A percentile compares a stretch with the other conserved stretches of the same genome.
These are phyloP conservation scores for Temnothorax rugatulus DNA, from an alignment of 2,888 invertebrate genomes.

Conservation along the genomic window DNA sequence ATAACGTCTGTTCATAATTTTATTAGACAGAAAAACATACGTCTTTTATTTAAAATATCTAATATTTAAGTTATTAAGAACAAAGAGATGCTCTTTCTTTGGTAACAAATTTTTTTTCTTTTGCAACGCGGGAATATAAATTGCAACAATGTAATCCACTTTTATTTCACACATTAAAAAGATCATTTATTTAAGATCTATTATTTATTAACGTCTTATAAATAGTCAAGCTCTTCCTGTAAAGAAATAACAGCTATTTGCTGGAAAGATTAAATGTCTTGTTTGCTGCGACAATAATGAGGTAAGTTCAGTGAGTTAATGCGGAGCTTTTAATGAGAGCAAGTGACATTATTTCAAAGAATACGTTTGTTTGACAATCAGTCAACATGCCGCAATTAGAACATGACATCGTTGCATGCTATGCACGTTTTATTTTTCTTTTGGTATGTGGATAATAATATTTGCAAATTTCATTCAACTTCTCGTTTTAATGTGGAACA, in stretches of 20 bases:
- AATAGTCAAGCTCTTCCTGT: background rate
- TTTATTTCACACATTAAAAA: background rate
- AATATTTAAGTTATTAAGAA: background rate
- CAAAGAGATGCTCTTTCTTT: background rate
- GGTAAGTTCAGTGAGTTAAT: background rate
- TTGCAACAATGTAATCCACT: background rate
- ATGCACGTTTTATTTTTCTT: background rate
- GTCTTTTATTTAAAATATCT: background rate
- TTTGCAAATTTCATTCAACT: background rate
- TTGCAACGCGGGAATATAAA: background rate
- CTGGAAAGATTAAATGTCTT: background rate
- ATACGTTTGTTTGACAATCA: background rate
- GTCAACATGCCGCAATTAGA: background rate
- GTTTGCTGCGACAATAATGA: background rate
- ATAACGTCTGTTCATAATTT: background rate
- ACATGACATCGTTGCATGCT: background rate
- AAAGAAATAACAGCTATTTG: background rate
- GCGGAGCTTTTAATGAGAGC: background rate
- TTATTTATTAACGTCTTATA: background rate
- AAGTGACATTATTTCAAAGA: background rate
- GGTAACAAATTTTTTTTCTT: background rate
- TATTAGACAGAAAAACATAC: background rate
- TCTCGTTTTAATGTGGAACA: background rate
- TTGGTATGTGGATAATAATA: background rate
- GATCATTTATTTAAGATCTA: no score